Evolutionary conservation across 2,888 invertebrate genomes (phyloP), one percentile per base, ranked within the genome.

Genomic region (Drosophila dives): DNA sequence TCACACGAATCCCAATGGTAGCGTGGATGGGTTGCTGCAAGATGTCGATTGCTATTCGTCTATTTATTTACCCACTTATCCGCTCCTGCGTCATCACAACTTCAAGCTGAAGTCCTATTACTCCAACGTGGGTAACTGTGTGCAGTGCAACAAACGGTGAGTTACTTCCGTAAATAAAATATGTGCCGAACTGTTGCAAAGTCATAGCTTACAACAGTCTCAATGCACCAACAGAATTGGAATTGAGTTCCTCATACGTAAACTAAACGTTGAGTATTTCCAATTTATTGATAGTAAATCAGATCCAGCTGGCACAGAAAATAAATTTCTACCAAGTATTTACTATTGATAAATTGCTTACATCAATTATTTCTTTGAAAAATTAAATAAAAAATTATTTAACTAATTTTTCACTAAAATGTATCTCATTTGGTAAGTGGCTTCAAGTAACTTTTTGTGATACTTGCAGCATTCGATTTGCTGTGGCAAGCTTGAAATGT

Each of bases 71-170:
- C 32, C 32, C 50, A 15, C 12, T 38, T 68, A 38, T 8, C 23
- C 34, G 34, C 53, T 85, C 42, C 60, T 85, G 42, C 75, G 85
- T 32, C 83, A 80, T 54, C 85, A 85, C 60, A 87, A 82, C 36
- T 87, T 87, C 32, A 85, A 85, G 60, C 64, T 85, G 29, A 85
- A 89, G 70, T 70, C 68, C 0, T 80, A 83, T 49, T 89, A 74
- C 58, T 85, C 75, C 40, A 85, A 82, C 17, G 88, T 85, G 55
- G 85, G 85, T 7, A 75, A 85, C 45, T 85, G 85, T 54, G 89
- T 85, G 49, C 89, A 87, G 40, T 85, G 85, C 70, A 75, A 87
- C 38, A 85, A 85, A 48, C 73, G 89, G 85, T 85, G 45, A 82
- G 88, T 68, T 8, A 26, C 3, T 51, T n/a, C 17, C 33, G 2